Conservation (phyloP, 2,113 vertebrate genomes). For the Gymnorhina tibicen region DNA sequence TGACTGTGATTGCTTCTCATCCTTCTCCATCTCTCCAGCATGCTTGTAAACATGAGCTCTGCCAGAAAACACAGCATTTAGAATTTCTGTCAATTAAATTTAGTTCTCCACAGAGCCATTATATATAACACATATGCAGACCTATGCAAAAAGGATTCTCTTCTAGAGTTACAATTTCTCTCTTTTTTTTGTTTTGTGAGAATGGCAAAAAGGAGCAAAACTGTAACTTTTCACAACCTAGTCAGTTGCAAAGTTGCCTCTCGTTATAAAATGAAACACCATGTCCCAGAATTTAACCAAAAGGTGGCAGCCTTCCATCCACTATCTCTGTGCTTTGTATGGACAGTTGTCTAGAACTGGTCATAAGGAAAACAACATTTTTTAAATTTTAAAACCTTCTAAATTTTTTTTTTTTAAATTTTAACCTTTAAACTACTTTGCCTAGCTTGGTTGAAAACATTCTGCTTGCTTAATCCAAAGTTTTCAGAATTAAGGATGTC, state of each 20-base stretch:
- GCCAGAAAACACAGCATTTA: not conserved
- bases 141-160: not conserved
- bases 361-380: not conserved
- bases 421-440: not conserved
- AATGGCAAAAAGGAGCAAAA: not conserved
- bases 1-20: not conserved
- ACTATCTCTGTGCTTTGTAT: not conserved
- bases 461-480: not conserved
- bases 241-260: not conserved
- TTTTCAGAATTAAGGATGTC: not conserved
- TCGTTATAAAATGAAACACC: not conserved
- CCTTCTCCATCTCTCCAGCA: not conserved
- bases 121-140: no score
- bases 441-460: not conserved
- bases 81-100: not conserved
- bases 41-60: not conserved
- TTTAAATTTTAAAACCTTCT: not conserved
- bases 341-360: not conserved
- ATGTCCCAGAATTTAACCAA: not conserved
- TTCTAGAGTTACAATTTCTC: not conserved
- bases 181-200: not conserved
- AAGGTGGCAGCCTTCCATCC: constrained; percentile 21
- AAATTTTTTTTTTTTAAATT: not conserved
- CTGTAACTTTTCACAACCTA: not conserved
- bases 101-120: not conserved